Evolutionary conservation across 2,797 vertebrate species (phyloP).

Genomic region (Buphagus erythrorhynchus): DNA sequence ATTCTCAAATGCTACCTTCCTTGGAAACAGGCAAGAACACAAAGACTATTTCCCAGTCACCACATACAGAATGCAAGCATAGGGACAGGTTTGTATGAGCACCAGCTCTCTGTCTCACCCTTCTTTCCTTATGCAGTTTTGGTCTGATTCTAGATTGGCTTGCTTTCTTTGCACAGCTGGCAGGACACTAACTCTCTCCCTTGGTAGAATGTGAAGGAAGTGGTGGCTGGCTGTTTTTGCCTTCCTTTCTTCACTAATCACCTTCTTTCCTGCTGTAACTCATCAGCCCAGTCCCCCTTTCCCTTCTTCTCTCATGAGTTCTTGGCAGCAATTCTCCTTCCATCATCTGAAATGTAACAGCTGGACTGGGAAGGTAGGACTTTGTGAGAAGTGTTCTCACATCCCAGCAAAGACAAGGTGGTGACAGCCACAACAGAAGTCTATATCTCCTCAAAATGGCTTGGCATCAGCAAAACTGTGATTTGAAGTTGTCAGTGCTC

Average conservation of each 20-base stretch:
- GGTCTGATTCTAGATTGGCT: neutral
- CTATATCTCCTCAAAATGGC: neutral
- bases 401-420: neutral
- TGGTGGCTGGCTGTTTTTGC: neutral
- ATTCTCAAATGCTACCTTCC: neutral
- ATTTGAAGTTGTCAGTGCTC: neutral
- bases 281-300: neutral
- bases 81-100: neutral
- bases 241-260: neutral
- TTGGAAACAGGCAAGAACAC: neutral
- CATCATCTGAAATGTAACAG: neutral
- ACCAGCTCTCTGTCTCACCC: neutral
- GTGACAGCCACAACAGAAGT: neutral
- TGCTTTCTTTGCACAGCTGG: neutral
- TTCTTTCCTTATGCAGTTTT: neutral
- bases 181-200: neutral
- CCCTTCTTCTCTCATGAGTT: neutral
- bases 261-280: neutral
- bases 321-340: neutral
- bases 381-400: neutral
- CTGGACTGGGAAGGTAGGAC: neutral
- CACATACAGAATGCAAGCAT: neutral
- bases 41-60: neutral
- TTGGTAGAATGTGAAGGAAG: neutral
- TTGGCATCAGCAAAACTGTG: neutral